phyloP scores from a whole-genome alignment of 1,140 invertebrate genomes.

The Eurosta solidaginis region DNA sequence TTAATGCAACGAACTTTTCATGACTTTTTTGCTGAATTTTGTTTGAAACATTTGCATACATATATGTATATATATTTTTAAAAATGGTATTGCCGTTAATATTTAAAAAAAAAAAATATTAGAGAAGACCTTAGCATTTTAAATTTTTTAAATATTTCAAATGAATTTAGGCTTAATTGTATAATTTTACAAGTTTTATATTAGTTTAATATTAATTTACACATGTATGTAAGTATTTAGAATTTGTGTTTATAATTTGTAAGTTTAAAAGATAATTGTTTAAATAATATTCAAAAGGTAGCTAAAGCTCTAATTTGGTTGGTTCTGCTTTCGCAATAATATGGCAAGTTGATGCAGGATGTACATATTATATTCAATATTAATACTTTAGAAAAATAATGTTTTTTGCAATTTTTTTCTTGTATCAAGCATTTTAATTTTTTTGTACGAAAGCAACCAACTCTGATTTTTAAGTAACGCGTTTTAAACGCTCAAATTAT shows the following conservation, averaged over 20 bases:
- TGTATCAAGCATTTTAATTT: not conserved
- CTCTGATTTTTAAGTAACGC: not conserved
- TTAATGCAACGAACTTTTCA: not conserved
- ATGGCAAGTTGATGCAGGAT: too few relatives aligned
- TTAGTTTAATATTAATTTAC: not conserved
- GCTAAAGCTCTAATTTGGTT: not conserved
- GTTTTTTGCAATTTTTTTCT: not conserved
- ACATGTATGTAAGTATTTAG: too few relatives aligned
- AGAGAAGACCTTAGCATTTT: not conserved
- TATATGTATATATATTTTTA: not conserved
- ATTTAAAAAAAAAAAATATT: not conserved
- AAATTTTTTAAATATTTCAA: not conserved
- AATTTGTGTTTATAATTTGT: not conserved
- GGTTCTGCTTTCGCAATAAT: not conserved
- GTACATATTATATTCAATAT: too few relatives aligned
- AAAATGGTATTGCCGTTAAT: not conserved
- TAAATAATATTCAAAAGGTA: not conserved
- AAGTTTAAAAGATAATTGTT: not conserved
- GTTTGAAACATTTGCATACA: not conserved
- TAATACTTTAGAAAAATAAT: not conserved
- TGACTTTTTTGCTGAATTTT: not conserved
- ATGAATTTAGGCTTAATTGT: not conserved
- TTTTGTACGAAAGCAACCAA: not conserved
- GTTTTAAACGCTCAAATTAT: slow-evolving; percentile 12
- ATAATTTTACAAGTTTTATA: not conserved